Evolutionary conservation across 2,113 vertebrate genomes (phyloP).

Genomic region (Arizona elegans): DNA sequence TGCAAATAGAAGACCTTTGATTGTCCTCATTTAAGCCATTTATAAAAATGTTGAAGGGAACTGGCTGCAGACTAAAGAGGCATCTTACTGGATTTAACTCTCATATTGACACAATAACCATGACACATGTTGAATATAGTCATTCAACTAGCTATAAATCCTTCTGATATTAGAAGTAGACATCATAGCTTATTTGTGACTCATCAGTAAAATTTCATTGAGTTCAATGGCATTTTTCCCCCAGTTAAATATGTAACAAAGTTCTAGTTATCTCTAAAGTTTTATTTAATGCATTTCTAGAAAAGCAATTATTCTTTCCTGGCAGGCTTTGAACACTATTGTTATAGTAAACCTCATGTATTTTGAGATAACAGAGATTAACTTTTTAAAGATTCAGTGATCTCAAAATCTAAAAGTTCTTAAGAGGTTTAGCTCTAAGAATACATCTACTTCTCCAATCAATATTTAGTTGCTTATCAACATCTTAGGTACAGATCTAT

Average conservation of each 20-base stretch:
- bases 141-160: background rate
- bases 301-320: conserved; percentile 69
- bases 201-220: background rate
- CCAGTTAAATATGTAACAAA: conserved; percentile 46
- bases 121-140: background rate
- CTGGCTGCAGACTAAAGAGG: background rate
- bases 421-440: conserved; percentile 59
- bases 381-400: conserved; percentile 74
- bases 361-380: conserved; percentile 75
- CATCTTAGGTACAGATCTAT: conserved; percentile 18
- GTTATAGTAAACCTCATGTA: conserved; percentile 67
- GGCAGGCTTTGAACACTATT: conserved; percentile 74
- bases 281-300: conserved; percentile 78
- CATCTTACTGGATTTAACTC: background rate
- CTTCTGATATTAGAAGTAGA: background rate
- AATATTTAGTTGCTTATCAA: conserved; percentile 43
- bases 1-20: background rate
- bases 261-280: conserved; percentile 36
- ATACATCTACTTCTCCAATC: conserved; percentile 26
- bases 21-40: background rate
- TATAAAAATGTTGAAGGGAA: background rate
- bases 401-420: conserved; percentile 68
- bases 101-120: background rate
- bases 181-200: background rate
- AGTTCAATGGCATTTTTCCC: background rate